These are phyloP conservation scores for Orthosia incerta DNA, from an alignment of 2,888 invertebrate genomes.

Conservation along the genomic window DNA sequence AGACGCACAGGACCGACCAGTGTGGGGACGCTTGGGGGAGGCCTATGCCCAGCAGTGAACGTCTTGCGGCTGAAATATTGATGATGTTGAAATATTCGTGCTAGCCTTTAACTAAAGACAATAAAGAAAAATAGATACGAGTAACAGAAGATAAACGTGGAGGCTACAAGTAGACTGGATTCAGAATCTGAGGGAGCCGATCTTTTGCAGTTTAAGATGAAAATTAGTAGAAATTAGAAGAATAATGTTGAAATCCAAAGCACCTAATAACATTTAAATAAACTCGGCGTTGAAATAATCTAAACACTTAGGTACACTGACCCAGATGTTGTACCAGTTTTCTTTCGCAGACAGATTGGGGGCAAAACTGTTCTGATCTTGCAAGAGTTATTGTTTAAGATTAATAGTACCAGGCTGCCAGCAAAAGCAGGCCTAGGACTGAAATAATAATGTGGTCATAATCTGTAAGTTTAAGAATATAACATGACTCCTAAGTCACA, in stretches of 20 bases:
- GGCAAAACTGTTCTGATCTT: constrained; percentile 43
- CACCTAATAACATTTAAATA: constrained; percentile 38
- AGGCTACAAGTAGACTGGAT: neutral
- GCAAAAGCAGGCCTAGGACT: constrained; percentile 6
- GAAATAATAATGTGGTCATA: constrained; percentile 17
- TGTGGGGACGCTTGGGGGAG: no score
- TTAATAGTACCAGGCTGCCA: constrained; percentile 21
- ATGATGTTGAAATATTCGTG: neutral
- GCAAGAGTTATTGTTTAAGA: constrained; percentile 44
- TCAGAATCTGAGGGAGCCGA: neutral
- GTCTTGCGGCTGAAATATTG: no score
- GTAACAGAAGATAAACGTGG: neutral
- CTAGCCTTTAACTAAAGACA: no score
- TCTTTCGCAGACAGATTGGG: constrained; percentile 50
- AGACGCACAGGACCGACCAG: no score
- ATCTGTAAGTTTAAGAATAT: neutral
- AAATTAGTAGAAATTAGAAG: neutral
- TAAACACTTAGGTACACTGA: constrained; percentile 44
- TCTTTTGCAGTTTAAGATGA: neutral
- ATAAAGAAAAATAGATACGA: neutral
- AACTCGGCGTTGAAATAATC: constrained; percentile 44
- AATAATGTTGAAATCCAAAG: constrained; percentile 18
- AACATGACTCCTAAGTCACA: neutral
- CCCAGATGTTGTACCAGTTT: constrained; percentile 40
- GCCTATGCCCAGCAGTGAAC: no score